Evolutionary conservation across 2,113 vertebrate species (phyloP).

Genomic region (Fregata magnificens): DNA sequence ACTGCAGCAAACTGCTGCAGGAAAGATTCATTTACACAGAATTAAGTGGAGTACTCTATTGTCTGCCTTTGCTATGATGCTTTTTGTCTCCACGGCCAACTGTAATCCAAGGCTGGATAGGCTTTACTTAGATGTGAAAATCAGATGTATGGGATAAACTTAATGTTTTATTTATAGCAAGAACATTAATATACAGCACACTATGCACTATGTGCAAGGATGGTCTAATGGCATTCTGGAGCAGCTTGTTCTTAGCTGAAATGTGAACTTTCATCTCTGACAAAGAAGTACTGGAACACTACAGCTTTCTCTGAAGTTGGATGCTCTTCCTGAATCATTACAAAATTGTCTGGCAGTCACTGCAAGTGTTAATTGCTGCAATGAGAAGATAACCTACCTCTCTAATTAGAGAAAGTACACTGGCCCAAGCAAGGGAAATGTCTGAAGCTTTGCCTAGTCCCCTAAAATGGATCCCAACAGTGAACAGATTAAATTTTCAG

Average conservation of each 20-base stretch:
- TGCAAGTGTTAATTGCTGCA: slow-evolving; percentile 47
- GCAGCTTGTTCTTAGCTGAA: slow-evolving; percentile 6
- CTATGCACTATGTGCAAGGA: not conserved
- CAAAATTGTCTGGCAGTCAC: slow-evolving; percentile 42
- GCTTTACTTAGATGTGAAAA: slow-evolving; percentile 10
- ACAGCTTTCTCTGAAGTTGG: slow-evolving; percentile 23
- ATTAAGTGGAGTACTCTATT: not conserved
- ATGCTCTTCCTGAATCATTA: slow-evolving; percentile 51
- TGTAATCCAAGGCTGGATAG: not conserved
- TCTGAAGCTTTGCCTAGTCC: not conserved
- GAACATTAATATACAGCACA: not conserved
- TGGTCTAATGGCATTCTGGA: slow-evolving; percentile 12
- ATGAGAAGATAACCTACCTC: slow-evolving; percentile 29
- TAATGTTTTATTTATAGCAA: slow-evolving; percentile 46
- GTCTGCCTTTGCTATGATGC: not conserved
- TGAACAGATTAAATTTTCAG: not conserved
- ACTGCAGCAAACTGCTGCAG: not conserved
- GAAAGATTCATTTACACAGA: not conserved
- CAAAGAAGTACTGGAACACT: slow-evolving; percentile 21
- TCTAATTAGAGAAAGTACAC: slow-evolving; percentile 19
- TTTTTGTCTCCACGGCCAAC: not conserved
- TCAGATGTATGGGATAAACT: not conserved
- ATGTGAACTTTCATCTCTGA: slow-evolving; percentile 31
- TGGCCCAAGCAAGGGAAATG: not conserved
- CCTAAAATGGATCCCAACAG: not conserved